These are phyloP conservation scores for Sterrhoptilus dennistouni DNA, from an alignment of 2,113 vertebrate species.

Conservation along the genomic window DNA sequence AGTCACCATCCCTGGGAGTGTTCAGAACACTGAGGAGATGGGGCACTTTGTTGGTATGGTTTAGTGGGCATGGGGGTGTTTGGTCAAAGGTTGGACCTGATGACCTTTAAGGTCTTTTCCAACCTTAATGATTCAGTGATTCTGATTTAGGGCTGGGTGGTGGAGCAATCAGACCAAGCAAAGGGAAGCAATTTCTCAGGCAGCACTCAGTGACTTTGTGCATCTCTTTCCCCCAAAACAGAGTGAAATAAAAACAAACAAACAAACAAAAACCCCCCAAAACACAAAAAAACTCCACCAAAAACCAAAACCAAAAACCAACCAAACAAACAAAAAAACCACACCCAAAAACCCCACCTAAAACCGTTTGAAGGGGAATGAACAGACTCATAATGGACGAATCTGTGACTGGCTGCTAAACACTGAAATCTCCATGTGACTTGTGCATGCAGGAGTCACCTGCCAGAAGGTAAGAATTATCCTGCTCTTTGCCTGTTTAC, in stretches of 20 bases:
- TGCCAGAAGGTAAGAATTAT: background rate
- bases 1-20: background rate
- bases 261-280: accelerated
- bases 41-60: too few relatives aligned
- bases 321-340: background rate
- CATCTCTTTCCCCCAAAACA: background rate
- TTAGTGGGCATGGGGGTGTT: background rate
- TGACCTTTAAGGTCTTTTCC: background rate
- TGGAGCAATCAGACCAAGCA: background rate
- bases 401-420: background rate
- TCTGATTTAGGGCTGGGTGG: background rate
- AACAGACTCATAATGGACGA: background rate
- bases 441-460: background rate
- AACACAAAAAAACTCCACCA: too few relatives aligned
- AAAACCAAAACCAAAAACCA: accelerated
- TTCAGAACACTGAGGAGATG: accelerated
- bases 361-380: background rate
- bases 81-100: background rate
- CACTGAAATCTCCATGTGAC: background rate
- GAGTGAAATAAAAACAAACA: background rate
- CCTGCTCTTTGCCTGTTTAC: background rate
- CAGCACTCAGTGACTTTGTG: background rate
- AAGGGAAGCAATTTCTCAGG: background rate
- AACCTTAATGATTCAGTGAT: background rate
- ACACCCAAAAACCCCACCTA: too few relatives aligned